A percentile compares a stretch with the other conserved stretches of the same genome.
Evolutionary conservation across 2,888 invertebrate genomes (phyloP).

Genomic region (Ypsolopha scabrella): DNA sequence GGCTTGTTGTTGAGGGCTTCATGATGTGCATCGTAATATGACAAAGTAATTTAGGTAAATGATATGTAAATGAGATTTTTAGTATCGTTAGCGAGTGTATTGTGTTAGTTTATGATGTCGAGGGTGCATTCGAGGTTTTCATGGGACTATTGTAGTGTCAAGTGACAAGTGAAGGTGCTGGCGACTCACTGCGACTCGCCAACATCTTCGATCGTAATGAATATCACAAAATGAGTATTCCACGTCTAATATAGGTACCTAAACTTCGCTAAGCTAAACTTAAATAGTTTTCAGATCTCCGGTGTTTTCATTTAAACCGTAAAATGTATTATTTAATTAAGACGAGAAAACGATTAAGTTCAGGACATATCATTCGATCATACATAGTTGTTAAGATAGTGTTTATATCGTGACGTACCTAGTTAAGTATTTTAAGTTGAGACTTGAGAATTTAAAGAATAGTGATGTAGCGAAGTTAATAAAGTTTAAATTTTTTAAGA

Average conservation of each 20-base stretch:
- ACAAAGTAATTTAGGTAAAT: slow-evolving; percentile 18
- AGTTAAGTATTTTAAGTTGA: slow-evolving; percentile 62
- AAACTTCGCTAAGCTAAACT: slow-evolving; percentile 44
- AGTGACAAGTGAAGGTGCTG: slow-evolving; percentile 57
- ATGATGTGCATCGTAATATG: slow-evolving; percentile 17
- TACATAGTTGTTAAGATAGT: slow-evolving; percentile 50
- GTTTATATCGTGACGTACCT: slow-evolving; percentile 56
- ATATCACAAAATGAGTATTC: slow-evolving; percentile 54
- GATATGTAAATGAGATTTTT: slow-evolving; percentile 43
- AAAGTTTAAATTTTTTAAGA: slow-evolving; percentile 46
- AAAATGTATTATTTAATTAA: slow-evolving; percentile 52
- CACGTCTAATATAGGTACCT: slow-evolving; percentile 39
- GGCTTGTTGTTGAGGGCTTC: slow-evolving; percentile 37
- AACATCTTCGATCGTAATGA: slow-evolving; percentile 50
- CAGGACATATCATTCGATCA: slow-evolving; percentile 58
- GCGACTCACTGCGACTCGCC: slow-evolving; percentile 66
- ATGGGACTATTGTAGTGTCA: slow-evolving; percentile 12
- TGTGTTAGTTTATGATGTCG: not conserved
- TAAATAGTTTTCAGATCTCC: slow-evolving; percentile 53
- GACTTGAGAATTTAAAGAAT: slow-evolving; percentile 63
- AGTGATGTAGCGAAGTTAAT: slow-evolving; percentile 62
- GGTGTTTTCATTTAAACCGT: slow-evolving; percentile 51
- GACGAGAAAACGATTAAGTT: slow-evolving; percentile 27
- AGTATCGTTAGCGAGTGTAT: slow-evolving; percentile 15
- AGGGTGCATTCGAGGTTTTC: slow-evolving; percentile 1